Evolutionary conservation across 2,797 vertebrate genomes (phyloP), one percentile per base, ranked within the genome.

Genomic region (Oreonectes daqikongensis): DNA sequence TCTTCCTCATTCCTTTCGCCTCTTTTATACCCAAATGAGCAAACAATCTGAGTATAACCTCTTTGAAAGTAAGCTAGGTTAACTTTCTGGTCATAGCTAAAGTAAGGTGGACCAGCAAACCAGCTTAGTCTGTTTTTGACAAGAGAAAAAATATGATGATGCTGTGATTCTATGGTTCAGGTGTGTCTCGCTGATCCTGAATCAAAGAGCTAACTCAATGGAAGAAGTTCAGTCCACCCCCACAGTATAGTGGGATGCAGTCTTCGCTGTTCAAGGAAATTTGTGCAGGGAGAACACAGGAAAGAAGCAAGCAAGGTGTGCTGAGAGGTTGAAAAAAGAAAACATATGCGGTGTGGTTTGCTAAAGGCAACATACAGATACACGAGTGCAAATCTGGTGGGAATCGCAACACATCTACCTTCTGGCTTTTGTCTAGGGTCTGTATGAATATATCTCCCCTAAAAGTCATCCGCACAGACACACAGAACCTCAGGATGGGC

Each of bases 381-480:
- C 75, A 79, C 72, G 50, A 72, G 61, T 75, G 67, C 24, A 48
- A 74, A 81, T 81, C 79, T 81, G 76, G 53, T 35, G 65, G 74
- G 82, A 81, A 81, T 42, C 66, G 71, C 68, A 75, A 75, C 71
- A 80, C 48, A 64, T 80, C 72, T 60, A 63, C 72, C 67, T 70
- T 61, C 20, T 2, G 72, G 78, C 69, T 64, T 71, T 73, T 70
- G 67, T 63, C 46, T 44, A 38, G 61, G 40, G 68, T 28, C 52
- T 59, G 42, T 59, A 80, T 35, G n/a, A 69, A 52, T 70, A 64
- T 60, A 48, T 67, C 24, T 15, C 18, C 26, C 28, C 73, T 65
- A 65, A 60, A 69, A 70, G 75, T 77, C 46, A 70, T 69, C 12
- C 53, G 46, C 30, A 75, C 17, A 68, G 40, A 52, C 67, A 55